These are phyloP conservation scores for Eurosta solidaginis DNA, from an alignment of 1,140 invertebrate genomes.

Conservation along the genomic window DNA sequence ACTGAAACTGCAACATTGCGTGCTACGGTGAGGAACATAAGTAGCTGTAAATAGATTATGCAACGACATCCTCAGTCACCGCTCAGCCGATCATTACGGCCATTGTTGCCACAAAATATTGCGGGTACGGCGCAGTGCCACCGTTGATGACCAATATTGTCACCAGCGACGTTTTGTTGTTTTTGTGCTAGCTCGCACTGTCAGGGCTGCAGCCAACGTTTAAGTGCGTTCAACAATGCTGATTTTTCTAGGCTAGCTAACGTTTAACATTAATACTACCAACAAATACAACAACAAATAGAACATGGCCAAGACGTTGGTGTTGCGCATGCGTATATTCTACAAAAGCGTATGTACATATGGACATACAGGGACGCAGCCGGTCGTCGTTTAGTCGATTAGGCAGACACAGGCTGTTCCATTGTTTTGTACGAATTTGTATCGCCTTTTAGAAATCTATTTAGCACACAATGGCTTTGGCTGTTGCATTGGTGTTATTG, in stretches of 20 bases:
- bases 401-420: constrained; percentile 8
- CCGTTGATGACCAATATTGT: neutral
- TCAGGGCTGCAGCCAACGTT: neutral
- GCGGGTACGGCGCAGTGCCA: constrained; percentile 26
- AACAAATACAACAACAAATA: neutral
- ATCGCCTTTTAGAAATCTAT: constrained; percentile 57
- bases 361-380: neutral
- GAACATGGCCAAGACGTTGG: neutral
- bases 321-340: neutral
- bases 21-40: neutral
- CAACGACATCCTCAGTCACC: constrained; percentile 27
- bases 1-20: neutral
- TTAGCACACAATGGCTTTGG: constrained; percentile 58
- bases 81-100: constrained; percentile 45
- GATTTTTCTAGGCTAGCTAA: neutral
- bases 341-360: neutral
- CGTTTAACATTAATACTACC: constrained; percentile 1
- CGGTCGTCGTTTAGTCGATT: neutral
- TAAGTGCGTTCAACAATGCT: neutral
- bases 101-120: constrained; percentile 39
- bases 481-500: constrained; percentile 55
- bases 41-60: constrained; percentile 36
- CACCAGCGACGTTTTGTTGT: constrained; percentile 39
- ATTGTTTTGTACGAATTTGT: constrained; percentile 51
- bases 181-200: neutral